Evolutionary conservation across 2,113 vertebrate genomes (phyloP).

Genomic region (Brachyhypopomus gauderio): DNA sequence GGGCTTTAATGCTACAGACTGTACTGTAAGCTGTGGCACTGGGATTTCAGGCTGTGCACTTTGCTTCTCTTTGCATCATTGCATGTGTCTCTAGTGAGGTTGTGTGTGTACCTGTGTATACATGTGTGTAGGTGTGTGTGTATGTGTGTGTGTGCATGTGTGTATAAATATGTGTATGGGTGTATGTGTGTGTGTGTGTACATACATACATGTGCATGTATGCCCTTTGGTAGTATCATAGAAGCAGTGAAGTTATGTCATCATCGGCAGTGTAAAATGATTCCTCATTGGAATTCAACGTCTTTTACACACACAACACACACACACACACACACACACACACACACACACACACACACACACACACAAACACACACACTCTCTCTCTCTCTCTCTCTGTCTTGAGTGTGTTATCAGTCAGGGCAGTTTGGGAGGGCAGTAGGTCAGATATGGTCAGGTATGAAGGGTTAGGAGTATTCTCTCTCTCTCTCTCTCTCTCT

Average conservation of each 20-base stretch:
- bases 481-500: neutral
- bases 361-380: too few species aligned
- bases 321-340: too few species aligned
- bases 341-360: too few species aligned
- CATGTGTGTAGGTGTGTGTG: too few species aligned
- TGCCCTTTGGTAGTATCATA: conserved; percentile 6
- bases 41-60: too few species aligned
- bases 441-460: conserved; percentile 51
- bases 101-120: neutral
- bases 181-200: too few species aligned
- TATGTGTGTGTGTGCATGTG: too few species aligned
- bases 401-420: conserved; percentile 40
- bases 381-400: conserved; percentile 1
- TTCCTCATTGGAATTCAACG: conserved; percentile 15
- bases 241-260: conserved; percentile 32
- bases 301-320: neutral
- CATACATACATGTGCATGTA: neutral
- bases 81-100: neutral
- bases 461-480: neutral
- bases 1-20: too few species aligned
- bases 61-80: too few species aligned
- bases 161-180: too few species aligned
- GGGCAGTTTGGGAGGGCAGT: conserved; percentile 34
- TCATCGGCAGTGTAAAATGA: conserved; percentile 21
- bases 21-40: too few species aligned